These are phyloP conservation scores for Mesochorus sp. DNA, from an alignment of 2,888 invertebrate species.

Conservation along the genomic window DNA sequence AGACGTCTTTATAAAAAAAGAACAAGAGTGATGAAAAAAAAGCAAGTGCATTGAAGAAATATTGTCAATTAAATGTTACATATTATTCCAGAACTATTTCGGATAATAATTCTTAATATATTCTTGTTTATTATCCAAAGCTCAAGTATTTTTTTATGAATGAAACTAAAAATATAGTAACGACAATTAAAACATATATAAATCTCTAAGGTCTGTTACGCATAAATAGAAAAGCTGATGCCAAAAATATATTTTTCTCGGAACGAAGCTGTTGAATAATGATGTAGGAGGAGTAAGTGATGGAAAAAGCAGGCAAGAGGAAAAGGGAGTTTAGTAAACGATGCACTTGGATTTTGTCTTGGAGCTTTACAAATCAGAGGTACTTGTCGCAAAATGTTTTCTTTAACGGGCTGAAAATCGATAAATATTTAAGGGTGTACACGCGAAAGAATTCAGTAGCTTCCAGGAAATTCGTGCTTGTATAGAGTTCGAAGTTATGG, in stretches of 20 bases:
- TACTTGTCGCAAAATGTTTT: conserved; percentile 49
- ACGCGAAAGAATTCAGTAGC: conserved; percentile 20
- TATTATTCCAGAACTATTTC: no score
- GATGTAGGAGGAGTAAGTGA: no score
- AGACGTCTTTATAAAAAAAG: conserved; percentile 56
- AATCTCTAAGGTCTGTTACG: conserved; percentile 20
- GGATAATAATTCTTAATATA: no score
- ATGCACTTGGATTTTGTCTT: conserved; percentile 9
- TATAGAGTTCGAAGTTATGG: conserved; percentile 9
- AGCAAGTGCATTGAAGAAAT: neutral
- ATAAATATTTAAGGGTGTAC: conserved; percentile 46
- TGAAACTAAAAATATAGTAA: no score
- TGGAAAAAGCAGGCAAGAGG: neutral
- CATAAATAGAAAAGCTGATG: conserved; percentile 9
- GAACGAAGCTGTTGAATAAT: neutral
- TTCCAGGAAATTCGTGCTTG: neutral
- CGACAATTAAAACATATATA: no score
- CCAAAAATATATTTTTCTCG: conserved; percentile 14
- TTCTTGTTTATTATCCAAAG: no score
- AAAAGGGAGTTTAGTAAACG: neutral
- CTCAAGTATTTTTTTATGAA: no score
- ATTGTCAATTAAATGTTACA: no score
- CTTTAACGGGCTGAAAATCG: conserved; percentile 47
- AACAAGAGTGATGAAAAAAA: neutral
- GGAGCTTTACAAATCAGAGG: conserved; percentile 41